phyloP scores from a whole-genome alignment of 2,888 invertebrate species.

The Dryococelus australis region DNA sequence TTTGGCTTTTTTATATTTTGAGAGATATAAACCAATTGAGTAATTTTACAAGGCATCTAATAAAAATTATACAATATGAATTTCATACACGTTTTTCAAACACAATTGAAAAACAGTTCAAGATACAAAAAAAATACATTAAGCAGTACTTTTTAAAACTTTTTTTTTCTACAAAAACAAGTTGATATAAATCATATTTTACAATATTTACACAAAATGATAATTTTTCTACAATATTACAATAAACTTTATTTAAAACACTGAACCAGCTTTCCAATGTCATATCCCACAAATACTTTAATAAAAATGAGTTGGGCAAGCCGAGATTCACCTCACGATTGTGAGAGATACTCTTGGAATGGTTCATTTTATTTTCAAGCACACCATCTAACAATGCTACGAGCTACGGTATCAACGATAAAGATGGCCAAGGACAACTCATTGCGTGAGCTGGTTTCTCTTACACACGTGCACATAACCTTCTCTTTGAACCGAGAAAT shows the following conservation, averaged over 20 bases:
- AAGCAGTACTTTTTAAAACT: slow-evolving; percentile 50
- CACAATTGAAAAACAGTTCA: slow-evolving; percentile 47
- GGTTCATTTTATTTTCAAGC: slow-evolving; percentile 22
- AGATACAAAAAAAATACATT: slow-evolving; percentile 48
- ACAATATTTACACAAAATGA: slow-evolving; percentile 61
- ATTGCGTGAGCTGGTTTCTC: background rate
- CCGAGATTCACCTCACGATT: slow-evolving; percentile 22
- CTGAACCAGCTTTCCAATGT: slow-evolving; percentile 34
- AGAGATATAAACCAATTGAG: slow-evolving; percentile 40
- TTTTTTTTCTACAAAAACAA: background rate
- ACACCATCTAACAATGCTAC: slow-evolving; percentile 21
- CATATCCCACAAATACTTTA: background rate
- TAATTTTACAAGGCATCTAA: slow-evolving; percentile 41
- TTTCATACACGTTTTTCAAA: slow-evolving; percentile 36
- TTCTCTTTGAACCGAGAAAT: slow-evolving; percentile 11
- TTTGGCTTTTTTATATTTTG: slow-evolving; percentile 39
- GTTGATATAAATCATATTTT: slow-evolving; percentile 47
- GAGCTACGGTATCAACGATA: background rate
- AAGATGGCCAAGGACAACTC: slow-evolving; percentile 6
- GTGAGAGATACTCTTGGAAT: slow-evolving; percentile 24
- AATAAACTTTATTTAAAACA: slow-evolving; percentile 40
- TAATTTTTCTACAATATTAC: slow-evolving; percentile 41
- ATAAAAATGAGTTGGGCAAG: slow-evolving; percentile 22
- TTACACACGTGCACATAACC: slow-evolving; percentile 9
- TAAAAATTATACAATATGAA: slow-evolving; percentile 42